These are phyloP conservation scores for Carettochelys insculpta DNA, from an alignment of 2,113 vertebrate species.

Conservation along the genomic window DNA sequence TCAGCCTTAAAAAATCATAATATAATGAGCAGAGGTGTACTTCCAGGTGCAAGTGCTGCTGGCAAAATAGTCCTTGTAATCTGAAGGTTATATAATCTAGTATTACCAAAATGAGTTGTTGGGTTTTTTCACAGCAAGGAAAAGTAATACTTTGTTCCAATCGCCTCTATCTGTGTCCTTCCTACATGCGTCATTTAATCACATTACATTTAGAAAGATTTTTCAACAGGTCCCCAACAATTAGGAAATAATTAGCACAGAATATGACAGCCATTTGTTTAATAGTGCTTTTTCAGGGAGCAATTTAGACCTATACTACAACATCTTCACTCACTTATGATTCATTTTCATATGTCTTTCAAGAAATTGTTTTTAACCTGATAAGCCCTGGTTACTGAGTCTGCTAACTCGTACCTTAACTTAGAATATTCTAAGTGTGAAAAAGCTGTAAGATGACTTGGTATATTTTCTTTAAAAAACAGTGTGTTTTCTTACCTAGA, in stretches of 20 bases:
- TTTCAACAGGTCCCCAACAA: not conserved
- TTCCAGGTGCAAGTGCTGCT: not conserved
- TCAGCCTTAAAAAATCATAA: not conserved
- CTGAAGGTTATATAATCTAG: not conserved
- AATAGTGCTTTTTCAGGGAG: not conserved
- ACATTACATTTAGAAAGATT: not conserved
- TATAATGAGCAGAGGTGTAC: not conserved
- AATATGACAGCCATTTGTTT: not conserved
- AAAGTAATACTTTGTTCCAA: not conserved
- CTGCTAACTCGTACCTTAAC: not conserved
- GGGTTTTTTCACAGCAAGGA: not conserved
- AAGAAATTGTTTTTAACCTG: not conserved
- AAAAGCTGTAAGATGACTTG: not conserved
- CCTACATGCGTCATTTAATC: not conserved
- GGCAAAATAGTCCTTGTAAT: not conserved
- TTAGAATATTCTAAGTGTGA: not conserved
- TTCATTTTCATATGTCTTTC: not conserved
- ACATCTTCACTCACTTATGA: not conserved
- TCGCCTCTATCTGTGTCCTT: not conserved
- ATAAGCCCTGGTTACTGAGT: not conserved
- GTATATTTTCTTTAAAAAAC: rapidly evolving
- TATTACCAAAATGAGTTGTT: not conserved
- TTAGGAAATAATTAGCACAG: not conserved
- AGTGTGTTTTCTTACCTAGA: conserved; percentile 65
- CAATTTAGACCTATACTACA: not conserved